phyloP scores from a whole-genome alignment of 2,113 vertebrate species.

The Neodon shergylaensis region DNA sequence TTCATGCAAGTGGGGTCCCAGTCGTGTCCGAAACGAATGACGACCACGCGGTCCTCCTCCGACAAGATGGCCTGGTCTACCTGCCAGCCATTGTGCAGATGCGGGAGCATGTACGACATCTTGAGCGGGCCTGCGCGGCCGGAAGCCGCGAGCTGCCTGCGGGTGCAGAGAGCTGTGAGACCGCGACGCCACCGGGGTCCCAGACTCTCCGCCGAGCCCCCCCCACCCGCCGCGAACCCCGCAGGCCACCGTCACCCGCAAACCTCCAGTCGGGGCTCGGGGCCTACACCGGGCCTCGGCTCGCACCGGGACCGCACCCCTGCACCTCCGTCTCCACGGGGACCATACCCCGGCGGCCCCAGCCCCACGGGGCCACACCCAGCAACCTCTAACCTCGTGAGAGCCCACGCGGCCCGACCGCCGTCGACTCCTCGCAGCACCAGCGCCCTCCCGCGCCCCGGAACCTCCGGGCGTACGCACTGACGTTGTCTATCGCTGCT shows the following conservation, averaged over 20 bases:
- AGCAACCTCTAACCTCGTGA: not conserved
- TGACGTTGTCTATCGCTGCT: not conserved
- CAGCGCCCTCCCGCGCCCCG: not conserved
- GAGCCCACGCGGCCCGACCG: not conserved
- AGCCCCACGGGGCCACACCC: not conserved
- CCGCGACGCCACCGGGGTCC: not conserved
- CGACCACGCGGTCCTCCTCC: constrained; percentile 96
- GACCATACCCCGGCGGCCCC: not conserved
- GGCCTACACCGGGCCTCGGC: not conserved
- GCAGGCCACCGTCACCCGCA: not conserved
- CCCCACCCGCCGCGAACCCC: too few species aligned
- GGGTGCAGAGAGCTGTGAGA: not conserved
- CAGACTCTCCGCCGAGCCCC: not conserved
- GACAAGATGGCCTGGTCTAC: constrained; percentile 99
- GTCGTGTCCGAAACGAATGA: constrained; percentile 98
- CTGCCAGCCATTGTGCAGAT: constrained; percentile 99
- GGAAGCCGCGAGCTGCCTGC: not conserved
- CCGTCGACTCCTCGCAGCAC: accelerated
- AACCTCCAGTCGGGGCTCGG: not conserved
- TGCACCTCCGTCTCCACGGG: too few species aligned
- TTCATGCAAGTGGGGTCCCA: constrained; percentile 99
- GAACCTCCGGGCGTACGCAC: too few species aligned
- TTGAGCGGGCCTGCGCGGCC: not conserved
- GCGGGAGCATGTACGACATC: constrained; percentile 98
- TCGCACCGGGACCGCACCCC: not conserved